Conservation (phyloP, 2,888 invertebrate genomes). For the Limnephilus lunatus region DNA sequence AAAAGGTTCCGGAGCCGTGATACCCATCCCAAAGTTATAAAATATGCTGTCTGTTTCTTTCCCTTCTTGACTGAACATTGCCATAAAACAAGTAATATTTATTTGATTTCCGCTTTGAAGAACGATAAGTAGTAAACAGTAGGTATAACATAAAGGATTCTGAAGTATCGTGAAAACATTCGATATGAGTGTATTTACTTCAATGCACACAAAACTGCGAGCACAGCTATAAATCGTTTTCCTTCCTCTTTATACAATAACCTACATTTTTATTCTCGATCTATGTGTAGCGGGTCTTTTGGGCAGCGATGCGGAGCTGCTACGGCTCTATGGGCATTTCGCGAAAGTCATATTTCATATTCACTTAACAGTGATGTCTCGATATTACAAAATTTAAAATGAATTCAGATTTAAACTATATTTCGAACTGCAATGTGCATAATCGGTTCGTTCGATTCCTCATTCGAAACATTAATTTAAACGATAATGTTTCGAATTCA, state of each 20-base stretch:
- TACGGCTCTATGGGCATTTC: slow-evolving; percentile 45
- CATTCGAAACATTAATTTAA: background rate
- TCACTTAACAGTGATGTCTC: background rate
- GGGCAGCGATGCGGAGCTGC: slow-evolving; percentile 28
- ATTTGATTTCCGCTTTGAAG: background rate
- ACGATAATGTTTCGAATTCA: background rate
- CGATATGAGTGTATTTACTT: background rate
- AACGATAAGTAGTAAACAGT: background rate
- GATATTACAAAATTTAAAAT: background rate
- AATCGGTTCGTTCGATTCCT: background rate
- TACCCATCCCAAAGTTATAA: too few relatives aligned
- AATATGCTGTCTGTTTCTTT: too few relatives aligned
- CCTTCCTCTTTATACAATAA: background rate
- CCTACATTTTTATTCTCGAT: background rate
- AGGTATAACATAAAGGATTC: too few relatives aligned
- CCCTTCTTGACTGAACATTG: too few relatives aligned
- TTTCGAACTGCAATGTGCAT: background rate
- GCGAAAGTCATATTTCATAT: slow-evolving; percentile 49
- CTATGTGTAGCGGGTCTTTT: slow-evolving; percentile 7
- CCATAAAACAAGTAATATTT: background rate
- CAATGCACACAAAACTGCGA: background rate
- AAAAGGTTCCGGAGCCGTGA: too few relatives aligned
- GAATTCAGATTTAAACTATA: background rate
- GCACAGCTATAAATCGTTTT: background rate
- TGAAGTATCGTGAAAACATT: background rate